A percentile compares a stretch with the other conserved stretches of the same genome.
Evolutionary conservation across 2,113 vertebrate species (phyloP).

Genomic region (Tragulus kanchil): DNA sequence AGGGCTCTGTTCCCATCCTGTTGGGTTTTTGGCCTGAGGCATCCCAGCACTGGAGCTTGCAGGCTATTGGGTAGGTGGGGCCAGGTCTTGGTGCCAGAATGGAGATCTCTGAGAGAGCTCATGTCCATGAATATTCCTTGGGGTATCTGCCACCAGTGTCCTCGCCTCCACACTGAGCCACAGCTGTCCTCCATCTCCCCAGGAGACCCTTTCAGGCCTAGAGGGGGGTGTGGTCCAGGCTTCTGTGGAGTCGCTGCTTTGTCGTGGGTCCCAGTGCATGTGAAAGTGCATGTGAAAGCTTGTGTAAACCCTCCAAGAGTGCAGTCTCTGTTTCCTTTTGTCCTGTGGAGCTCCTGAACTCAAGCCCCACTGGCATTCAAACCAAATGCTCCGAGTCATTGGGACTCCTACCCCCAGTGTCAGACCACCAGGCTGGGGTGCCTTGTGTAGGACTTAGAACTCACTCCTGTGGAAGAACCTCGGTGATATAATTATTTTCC

Average conservation of each 20-base stretch:
- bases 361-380: not conserved
- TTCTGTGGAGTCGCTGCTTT: not conserved
- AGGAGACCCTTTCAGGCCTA: not conserved
- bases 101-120: not conserved
- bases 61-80: not conserved
- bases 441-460: not conserved
- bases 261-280: not conserved
- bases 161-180: not conserved
- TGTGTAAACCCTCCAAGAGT: not conserved
- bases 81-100: not conserved
- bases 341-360: not conserved
- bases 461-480: not conserved
- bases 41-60: not conserved
- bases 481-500: not conserved
- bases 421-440: not conserved
- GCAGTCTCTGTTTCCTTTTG: not conserved
- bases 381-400: not conserved
- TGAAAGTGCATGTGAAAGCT: not conserved
- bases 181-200: not conserved
- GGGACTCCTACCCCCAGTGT: not conserved
- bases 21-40: not conserved
- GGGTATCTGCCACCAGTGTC: not conserved
- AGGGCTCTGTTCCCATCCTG: not conserved
- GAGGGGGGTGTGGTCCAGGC: not conserved
- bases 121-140: not conserved